Evolutionary conservation across 2,797 vertebrate species (phyloP), one percentile per base, ranked within the genome.

Genomic region (Pseudocheirus occidentalis): DNA sequence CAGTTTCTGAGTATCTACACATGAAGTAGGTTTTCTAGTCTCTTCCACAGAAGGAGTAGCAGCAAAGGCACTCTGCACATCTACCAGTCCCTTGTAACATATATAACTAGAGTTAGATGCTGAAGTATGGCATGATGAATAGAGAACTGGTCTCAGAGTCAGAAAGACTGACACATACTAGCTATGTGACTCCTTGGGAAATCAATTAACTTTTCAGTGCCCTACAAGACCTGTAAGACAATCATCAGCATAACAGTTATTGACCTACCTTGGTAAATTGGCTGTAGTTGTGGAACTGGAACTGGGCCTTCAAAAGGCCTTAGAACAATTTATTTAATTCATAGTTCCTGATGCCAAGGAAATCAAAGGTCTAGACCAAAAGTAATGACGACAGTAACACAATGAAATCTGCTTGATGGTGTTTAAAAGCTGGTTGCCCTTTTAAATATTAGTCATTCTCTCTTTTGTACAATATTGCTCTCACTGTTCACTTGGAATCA

Each of bases 391-490:
- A 81, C 40, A 18, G 18, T 14, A 46, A 24, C 40, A 81, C 46
- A 81, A 81, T 81, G 73, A 27, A 81, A 81, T 16, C 73, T 11
- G 27, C 9, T 81, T 27, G 66, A 81, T 3, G 0, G 3, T 11
- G 21, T 81, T 81, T 46, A 81, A 81, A 46, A 81, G n/a, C 40
- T 28, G 18, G 46, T 54, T 96, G 95, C 57, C 90, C 59, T 92
- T 46, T 58, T 90, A 91, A 87, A 90, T 92, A 55, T 94, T 66
- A 55, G 46, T 94, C 91, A 52, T 73, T 27, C 46, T 95, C 50
- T 94, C 31, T 73, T 94, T 95, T 96, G 92, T 12, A 93, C 52
- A 93, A 5, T 94, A 27, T 31, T 58, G 28, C 16, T 66, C 91
- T 90, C 50, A 34, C 13, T 0, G 2, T 90, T 59, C 13, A 46